Evolutionary conservation across 2,888 invertebrate genomes (phyloP).

Genomic region (Scaptomyza caliginosa): DNA sequence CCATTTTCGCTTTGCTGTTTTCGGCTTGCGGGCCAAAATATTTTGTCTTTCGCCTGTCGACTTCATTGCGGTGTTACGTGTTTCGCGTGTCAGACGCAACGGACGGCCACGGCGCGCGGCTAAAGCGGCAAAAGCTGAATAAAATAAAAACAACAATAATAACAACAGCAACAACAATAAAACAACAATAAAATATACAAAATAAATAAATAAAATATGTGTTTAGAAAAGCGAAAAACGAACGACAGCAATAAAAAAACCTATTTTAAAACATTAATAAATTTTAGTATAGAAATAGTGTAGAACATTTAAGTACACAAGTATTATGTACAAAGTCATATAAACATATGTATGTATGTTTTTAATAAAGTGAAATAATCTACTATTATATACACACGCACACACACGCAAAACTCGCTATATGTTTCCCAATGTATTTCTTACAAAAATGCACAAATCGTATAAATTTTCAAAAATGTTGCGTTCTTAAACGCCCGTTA

Average conservation of each 20-base stretch:
- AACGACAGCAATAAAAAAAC: slow-evolving; percentile 41
- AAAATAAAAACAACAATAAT: slow-evolving; percentile 8
- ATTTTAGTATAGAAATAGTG: slow-evolving; percentile 49
- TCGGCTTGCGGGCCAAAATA: slow-evolving; percentile 78
- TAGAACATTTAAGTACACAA: slow-evolving; percentile 21
- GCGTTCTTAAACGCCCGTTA: slow-evolving; percentile 16
- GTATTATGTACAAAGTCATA: slow-evolving; percentile 16
- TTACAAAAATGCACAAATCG: slow-evolving; percentile 8
- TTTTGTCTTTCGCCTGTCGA: slow-evolving; percentile 68
- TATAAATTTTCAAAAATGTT: slow-evolving; percentile 9
- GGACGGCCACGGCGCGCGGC: slow-evolving; percentile 60
- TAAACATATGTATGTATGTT: slow-evolving; percentile 18
- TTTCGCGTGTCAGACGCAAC: slow-evolving; percentile 83
- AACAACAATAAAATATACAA: neutral
- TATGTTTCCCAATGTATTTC: slow-evolving; percentile 9
- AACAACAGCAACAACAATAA: slow-evolving; percentile 11
- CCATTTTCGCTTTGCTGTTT: slow-evolving; percentile 70
- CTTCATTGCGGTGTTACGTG: slow-evolving; percentile 85
- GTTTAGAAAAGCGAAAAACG: slow-evolving; percentile 8
- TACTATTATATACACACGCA: slow-evolving; percentile 5
- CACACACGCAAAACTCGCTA: neutral
- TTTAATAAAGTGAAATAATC: slow-evolving; percentile 1
- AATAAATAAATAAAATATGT: slow-evolving; percentile 9
- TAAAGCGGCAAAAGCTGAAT: slow-evolving; percentile 48
- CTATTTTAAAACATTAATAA: slow-evolving; percentile 34